A percentile compares a stretch with the other conserved stretches of the same genome.
phyloP scores from a whole-genome alignment of 2,888 invertebrate genomes.

The Stenotaenia linearis region DNA sequence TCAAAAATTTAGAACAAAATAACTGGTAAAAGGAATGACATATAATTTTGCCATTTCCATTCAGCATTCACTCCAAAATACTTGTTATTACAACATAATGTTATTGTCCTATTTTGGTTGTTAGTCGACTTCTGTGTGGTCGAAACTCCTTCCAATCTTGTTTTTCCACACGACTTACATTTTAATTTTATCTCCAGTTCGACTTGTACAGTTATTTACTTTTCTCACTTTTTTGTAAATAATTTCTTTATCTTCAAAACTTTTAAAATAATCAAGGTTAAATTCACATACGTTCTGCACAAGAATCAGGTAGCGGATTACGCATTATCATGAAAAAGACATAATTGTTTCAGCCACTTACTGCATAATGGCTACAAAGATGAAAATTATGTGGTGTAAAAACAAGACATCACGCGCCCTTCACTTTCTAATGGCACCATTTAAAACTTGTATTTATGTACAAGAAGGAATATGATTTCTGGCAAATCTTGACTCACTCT shows the following conservation, averaged over 20 bases:
- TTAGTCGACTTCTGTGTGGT: constrained; percentile 12
- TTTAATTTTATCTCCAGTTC: background rate
- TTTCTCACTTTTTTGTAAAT: background rate
- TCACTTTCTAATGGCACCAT: background rate
- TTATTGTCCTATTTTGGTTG: background rate
- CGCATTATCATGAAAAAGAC: background rate
- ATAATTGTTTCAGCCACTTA: background rate
- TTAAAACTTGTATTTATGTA: background rate
- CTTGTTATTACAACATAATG: background rate
- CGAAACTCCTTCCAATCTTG: background rate
- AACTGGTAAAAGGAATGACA: background rate
- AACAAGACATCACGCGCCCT: background rate
- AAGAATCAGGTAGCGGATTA: background rate
- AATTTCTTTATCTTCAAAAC: background rate
- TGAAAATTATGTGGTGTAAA: background rate
- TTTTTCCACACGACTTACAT: background rate
- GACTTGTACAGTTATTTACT: background rate
- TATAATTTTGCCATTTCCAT: background rate
- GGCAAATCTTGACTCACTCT: background rate
- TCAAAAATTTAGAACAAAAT: background rate
- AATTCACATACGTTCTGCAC: background rate
- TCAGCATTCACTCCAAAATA: background rate
- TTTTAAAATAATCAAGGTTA: background rate
- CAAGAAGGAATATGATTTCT: background rate
- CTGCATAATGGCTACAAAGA: background rate